Conservation (phyloP, 2,113 vertebrate species). For the Corydoras sp. region DNA sequence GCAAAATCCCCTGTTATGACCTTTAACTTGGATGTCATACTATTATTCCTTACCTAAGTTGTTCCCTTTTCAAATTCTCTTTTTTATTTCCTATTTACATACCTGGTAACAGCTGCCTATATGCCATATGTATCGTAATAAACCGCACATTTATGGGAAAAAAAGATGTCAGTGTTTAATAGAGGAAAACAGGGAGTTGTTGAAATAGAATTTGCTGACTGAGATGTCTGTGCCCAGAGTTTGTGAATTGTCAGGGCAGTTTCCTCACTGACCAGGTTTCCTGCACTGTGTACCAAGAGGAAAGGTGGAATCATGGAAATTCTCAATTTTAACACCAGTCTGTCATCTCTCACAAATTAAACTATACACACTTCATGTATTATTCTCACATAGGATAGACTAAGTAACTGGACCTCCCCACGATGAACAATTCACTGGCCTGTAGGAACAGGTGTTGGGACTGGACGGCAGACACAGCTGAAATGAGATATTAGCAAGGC, state of each 20-base stretch:
- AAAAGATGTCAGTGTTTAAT: slow-evolving; percentile 30
- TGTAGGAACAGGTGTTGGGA: slow-evolving; percentile 60
- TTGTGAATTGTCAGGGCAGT: slow-evolving; percentile 33
- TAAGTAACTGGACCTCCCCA: slow-evolving; percentile 22
- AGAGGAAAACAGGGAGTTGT: slow-evolving; percentile 29
- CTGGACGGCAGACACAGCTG: slow-evolving; percentile 52
- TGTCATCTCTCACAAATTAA: background rate
- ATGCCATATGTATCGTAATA: slow-evolving; percentile 10
- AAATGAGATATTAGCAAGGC: slow-evolving; percentile 62
- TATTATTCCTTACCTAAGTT: background rate
- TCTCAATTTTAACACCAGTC: slow-evolving; percentile 10
- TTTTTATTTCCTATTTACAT: background rate
- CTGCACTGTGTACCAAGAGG: slow-evolving; percentile 24
- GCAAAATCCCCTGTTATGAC: background rate
- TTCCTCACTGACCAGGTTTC: slow-evolving; percentile 39
- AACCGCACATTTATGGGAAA: background rate
- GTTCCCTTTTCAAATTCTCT: background rate
- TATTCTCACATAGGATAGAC: background rate
- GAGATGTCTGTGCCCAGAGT: slow-evolving; percentile 10
- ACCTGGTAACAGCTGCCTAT: background rate
- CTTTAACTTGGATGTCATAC: background rate
- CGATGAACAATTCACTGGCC: slow-evolving; percentile 41
- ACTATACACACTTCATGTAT: background rate
- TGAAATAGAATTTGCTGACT: slow-evolving; percentile 37
- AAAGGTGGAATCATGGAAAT: slow-evolving; percentile 25